Conservation (phyloP, 1,140 invertebrate genomes). For the Zophobas morio region DNA sequence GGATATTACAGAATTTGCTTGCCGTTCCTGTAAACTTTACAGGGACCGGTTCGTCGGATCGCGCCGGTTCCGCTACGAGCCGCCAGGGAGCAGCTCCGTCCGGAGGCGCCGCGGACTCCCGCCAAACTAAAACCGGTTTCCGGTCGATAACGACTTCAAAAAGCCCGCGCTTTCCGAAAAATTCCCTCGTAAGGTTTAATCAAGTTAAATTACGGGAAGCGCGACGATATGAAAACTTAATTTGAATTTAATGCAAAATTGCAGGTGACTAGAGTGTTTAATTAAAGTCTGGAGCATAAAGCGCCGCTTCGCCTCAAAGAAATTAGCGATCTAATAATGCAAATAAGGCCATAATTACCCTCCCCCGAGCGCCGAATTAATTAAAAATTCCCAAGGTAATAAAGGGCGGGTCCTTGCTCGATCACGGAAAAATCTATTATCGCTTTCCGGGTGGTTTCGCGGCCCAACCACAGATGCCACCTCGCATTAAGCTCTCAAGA, state of each 20-base stretch:
- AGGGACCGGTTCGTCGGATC: not conserved
- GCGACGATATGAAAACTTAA: conserved; percentile 27
- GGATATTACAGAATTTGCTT: not conserved
- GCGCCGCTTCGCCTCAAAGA: conserved; percentile 18
- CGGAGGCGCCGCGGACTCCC: conserved; percentile 2
- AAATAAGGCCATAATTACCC: conserved; percentile 6
- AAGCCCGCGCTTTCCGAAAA: conserved; percentile 8
- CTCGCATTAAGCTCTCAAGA: not conserved
- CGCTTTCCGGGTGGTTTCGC: not conserved
- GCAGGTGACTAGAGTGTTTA: conserved; percentile 32
- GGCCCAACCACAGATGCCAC: conserved; percentile 5
- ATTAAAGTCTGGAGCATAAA: conserved; percentile 21
- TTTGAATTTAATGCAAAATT: conserved; percentile 38
- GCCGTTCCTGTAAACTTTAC: not conserved
- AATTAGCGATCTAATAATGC: conserved; percentile 42
- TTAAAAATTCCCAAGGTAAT: conserved; percentile 15
- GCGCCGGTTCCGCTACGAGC: not conserved
- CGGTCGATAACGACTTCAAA: not conserved
- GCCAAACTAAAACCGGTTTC: conserved; percentile 18
- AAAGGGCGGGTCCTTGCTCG: not conserved
- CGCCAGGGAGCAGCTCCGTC: not conserved
- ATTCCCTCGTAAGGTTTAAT: not conserved
- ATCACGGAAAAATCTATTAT: not conserved
- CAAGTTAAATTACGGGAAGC: conserved; percentile 4
- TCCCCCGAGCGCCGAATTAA: not conserved